phyloP scores from a whole-genome alignment of 1,140 invertebrate species.

The Drosophila melanica region DNA sequence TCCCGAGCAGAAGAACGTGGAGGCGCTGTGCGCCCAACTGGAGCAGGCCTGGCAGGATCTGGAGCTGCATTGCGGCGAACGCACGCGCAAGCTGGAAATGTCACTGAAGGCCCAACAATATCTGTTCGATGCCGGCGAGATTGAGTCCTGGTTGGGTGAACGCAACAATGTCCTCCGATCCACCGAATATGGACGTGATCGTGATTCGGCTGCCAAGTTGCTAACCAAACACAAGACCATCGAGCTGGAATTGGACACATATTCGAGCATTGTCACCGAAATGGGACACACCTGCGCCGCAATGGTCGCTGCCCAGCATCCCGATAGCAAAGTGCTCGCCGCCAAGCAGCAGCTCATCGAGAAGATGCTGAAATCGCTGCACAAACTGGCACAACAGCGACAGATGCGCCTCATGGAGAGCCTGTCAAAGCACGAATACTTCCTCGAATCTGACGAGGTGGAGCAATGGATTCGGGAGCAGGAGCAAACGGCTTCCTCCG shows the following conservation, averaged over 20 bases:
- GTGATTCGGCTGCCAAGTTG: conserved; percentile 94
- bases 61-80: conserved; percentile 88
- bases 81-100: conserved; percentile 91
- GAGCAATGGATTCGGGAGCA: conserved; percentile 98
- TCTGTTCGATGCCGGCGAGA: conserved; percentile 94
- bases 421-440: conserved; percentile 96
- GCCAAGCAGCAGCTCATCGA: conserved; percentile 91
- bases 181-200: conserved; percentile 93
- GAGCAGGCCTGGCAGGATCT: conserved; percentile 89
- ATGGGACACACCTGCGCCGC: conserved; percentile 94
- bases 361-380: conserved; percentile 92
- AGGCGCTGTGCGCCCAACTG: conserved; percentile 87
- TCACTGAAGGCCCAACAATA: conserved; percentile 95
- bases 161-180: conserved; percentile 92
- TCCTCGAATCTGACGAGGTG: conserved; percentile 94
- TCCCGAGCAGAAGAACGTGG: conserved; percentile 90
- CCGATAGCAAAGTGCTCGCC: conserved; percentile 91
- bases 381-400: conserved; percentile 91
- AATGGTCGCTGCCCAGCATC: conserved; percentile 91
- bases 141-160: conserved; percentile 96
- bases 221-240: conserved; percentile 96
- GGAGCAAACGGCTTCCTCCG: conserved; percentile 93
- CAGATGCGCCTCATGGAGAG: conserved; percentile 95
- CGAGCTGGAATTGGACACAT: conserved; percentile 96
- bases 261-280: conserved; percentile 95